phyloP scores from a whole-genome alignment of 1,140 invertebrate genomes.

The Manduca sexta region DNA sequence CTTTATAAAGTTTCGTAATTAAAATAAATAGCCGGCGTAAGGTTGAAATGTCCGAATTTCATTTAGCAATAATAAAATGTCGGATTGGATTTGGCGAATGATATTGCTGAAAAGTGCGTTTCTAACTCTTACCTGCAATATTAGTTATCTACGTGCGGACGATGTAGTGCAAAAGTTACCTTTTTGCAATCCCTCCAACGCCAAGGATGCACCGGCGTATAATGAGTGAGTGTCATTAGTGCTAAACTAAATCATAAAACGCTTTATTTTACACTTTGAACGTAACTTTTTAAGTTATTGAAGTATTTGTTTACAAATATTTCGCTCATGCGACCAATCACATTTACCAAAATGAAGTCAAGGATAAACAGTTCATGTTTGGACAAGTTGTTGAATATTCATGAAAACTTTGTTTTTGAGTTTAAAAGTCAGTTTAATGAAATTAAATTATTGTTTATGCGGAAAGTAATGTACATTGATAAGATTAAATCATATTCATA shows the following conservation, averaged over 20 bases:
- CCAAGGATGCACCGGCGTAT: slow-evolving; percentile 29
- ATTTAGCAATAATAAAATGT: slow-evolving; percentile 61
- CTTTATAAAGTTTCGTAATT: slow-evolving; percentile 42
- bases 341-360: too few relatives aligned
- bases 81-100: slow-evolving; percentile 59
- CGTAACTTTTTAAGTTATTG: neutral
- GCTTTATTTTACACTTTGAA: neutral
- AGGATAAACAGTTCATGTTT: too few relatives aligned
- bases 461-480: too few relatives aligned
- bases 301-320: too few relatives aligned
- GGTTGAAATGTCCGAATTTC: slow-evolving; percentile 58
- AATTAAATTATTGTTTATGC: too few relatives aligned
- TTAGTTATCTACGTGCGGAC: slow-evolving; percentile 50
- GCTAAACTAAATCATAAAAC: neutral
- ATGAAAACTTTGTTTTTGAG: too few relatives aligned
- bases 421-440: too few relatives aligned
- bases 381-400: too few relatives aligned
- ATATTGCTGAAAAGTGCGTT: slow-evolving; percentile 51
- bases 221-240: slow-evolving; percentile 43
- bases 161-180: slow-evolving; percentile 54
- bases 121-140: slow-evolving; percentile 48
- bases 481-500: too few relatives aligned
- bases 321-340: too few relatives aligned
- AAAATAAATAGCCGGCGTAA: slow-evolving; percentile 26
- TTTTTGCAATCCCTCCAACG: slow-evolving; percentile 52